A percentile compares a stretch with the other conserved stretches of the same genome.
These are phyloP conservation scores for Heliconius hewitsoni DNA, from an alignment of 1,140 invertebrate species.

Conservation along the genomic window DNA sequence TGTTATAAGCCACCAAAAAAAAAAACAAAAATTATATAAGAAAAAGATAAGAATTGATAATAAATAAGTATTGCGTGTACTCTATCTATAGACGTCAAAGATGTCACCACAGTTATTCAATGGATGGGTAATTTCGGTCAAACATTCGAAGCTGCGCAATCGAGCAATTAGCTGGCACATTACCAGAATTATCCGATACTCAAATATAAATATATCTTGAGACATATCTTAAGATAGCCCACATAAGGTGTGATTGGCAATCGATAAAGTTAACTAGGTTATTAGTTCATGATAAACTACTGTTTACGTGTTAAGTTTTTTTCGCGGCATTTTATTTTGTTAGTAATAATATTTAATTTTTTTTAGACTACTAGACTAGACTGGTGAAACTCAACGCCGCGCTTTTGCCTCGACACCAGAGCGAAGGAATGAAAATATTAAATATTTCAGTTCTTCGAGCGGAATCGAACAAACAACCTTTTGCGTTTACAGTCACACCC, in stretches of 20 bases:
- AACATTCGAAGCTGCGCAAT: slow-evolving; percentile 38
- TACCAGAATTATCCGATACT: slow-evolving; percentile 42
- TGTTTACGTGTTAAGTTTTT: neutral
- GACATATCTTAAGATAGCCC: slow-evolving; percentile 43
- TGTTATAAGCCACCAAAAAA: too few species aligned
- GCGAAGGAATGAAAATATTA: too few species aligned
- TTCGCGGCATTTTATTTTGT: neutral
- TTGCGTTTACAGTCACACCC: too few species aligned
- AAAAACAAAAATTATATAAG: too few species aligned
- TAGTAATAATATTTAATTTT: too few species aligned
- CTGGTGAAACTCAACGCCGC: too few species aligned
- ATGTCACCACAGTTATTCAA: slow-evolving; percentile 33
- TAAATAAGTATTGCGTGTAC: neutral
- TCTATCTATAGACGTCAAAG: neutral
- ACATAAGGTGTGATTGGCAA: slow-evolving; percentile 43
- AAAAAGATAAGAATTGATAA: neutral
- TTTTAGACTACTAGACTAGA: too few species aligned
- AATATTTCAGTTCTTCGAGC: too few species aligned
- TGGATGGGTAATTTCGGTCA: slow-evolving; percentile 43
- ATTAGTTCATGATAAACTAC: slow-evolving; percentile 16
- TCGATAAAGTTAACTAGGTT: slow-evolving; percentile 34
- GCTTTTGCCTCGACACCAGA: too few species aligned
- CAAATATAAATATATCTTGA: slow-evolving; percentile 22
- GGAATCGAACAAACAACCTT: too few species aligned
- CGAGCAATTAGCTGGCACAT: slow-evolving; percentile 45